A percentile compares a stretch with the other conserved stretches of the same genome.
Evolutionary conservation across 2,888 invertebrate species (phyloP).

Genomic region (Imbricaverruca yamaguchii): DNA sequence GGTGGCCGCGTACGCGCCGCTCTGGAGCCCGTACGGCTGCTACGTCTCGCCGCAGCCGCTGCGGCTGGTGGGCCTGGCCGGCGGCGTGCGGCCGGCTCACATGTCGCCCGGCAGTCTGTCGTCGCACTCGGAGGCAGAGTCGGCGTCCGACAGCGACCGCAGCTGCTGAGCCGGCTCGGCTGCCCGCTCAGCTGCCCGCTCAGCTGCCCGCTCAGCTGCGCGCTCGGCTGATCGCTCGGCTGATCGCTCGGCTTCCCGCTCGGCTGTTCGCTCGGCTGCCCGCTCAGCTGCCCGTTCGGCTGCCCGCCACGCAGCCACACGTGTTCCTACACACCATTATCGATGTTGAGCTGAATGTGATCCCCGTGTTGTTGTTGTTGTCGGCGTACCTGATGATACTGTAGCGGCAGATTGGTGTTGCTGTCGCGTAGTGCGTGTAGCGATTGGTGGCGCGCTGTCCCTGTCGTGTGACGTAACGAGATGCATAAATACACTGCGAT

Average conservation of each 20-base stretch:
- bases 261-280: background rate
- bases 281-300: too few relatives aligned
- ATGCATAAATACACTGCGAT: background rate
- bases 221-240: background rate
- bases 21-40: constrained; percentile 1
- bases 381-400: background rate
- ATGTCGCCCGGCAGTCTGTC: background rate
- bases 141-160: constrained; percentile 10
- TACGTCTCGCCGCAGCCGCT: background rate
- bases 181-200: too few relatives aligned
- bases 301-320: background rate
- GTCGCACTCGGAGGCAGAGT: constrained; percentile 2
- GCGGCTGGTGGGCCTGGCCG: background rate
- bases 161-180: background rate
- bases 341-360: constrained; percentile 1
- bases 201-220: background rate
- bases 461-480: background rate
- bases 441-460: background rate
- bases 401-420: background rate
- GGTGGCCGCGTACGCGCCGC: background rate
- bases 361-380: background rate
- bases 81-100: background rate
- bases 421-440: background rate
- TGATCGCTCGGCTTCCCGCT: too few relatives aligned
- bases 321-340: background rate